Base-by-base conservation (phyloP, 1,140 invertebrate genomes). In the Vanessa atalanta region DNA sequence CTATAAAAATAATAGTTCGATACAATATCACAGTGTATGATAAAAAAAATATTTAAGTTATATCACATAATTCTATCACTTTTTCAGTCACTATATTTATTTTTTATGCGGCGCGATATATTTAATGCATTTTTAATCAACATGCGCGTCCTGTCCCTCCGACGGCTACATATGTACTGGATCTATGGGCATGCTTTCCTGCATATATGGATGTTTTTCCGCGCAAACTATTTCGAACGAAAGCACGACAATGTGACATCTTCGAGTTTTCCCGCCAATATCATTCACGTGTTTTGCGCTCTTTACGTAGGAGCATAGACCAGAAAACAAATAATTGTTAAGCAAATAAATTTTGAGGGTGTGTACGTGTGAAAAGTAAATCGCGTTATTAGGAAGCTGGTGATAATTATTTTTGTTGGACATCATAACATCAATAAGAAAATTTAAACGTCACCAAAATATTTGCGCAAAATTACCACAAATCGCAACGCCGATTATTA, bases 21-120 rank as follows among this genome's bases (percentile, higher is more conserved):
- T 75, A 83, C 79, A 83, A 82, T 87, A 86, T 87, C 86, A 89
- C 85, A 89, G 85, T 13, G 47, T 55, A 66, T 53, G 26, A 53
- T 71, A 72, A 60, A 76, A 64, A 73, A 70, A 78, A 47, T 55
- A 20, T 55, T 50, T 64, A 74, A 63, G 13, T 65, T 78, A 64
- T 81, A 87, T 83, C 85, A 85, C 83, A 84, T 82, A 76, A 78
- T 77, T 82, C 75, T 13, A 23, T 73, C 66, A 74, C 66, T 72
- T 61, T 61, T 61, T 61, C 57, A 55, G 48, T 57, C 61, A 72
- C 61, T 60, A 69, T 16, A 69, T 53, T 43, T 47, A 69, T 16
- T 23, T 53, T 70, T 76, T 53, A 47, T 48, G 43, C 50, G 70
- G 66, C 69, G 66, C 50, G 50, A 65, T 55, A 64, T 65, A 47